Evolutionary conservation across 2,888 invertebrate genomes (phyloP), one percentile per base, ranked within the genome.

Genomic region (Idaea biselata): DNA sequence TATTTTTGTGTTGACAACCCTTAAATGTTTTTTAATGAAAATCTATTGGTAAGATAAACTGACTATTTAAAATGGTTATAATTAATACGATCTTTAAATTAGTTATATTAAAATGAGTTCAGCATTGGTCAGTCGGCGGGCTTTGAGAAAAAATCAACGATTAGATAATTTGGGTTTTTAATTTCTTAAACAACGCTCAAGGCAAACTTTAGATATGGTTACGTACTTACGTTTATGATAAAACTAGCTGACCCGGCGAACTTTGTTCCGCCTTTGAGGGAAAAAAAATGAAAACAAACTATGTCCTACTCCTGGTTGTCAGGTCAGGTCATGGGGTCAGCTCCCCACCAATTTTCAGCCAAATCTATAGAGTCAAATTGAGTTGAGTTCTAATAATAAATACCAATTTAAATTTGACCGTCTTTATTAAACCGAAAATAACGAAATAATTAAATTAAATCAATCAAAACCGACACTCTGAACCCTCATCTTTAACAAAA

Each of bases 1-100:
- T 73, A 73, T 72, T 67, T 63, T 62, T 68, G 64, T 77, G 77
- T 73, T 77, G 76, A 78, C 78, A 73, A 73, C 62, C 54, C 59
- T 58, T 68, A 73, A 64, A 67, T 70, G 69, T 67, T 67, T 74
- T 25, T 73, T 73, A 70, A 71, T 73, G 72, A 72, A 76, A 76
- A 77, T 76, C 70, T 73, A 67, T 66, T 65, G 68, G 63, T 60
- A 31, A 33, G 65, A 67, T 68, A 66, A 59, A 67, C 59, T 58
- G 61, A 56, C 61, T 58, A 58, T 44, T 59, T 58, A 44, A 58
- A 56, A 60, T 16, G 18, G 18, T 56, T 56, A 17, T 18, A 17
- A 18, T 56, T 18, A 18, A 18, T 56, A 56, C 18, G 18, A 56
- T 44, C 44, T 44, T 44, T 44, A 44, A 44, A 44, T 44, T 44